phyloP scores from a whole-genome alignment of 2,797 vertebrate genomes.

The Sebastes glaucus region DNA sequence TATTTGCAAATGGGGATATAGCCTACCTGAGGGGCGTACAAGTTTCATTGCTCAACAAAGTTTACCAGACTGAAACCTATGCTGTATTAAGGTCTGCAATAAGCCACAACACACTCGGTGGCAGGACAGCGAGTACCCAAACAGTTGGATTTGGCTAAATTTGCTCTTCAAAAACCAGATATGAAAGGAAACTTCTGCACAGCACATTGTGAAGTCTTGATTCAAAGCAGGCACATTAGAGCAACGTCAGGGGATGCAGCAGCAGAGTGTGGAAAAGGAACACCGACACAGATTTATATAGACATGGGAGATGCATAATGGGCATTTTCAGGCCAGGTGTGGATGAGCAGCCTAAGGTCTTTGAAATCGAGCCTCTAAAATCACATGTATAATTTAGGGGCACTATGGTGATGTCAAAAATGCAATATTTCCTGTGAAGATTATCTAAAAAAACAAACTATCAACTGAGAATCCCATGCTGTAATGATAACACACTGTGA shows the following conservation, averaged over 20 bases:
- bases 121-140: not conserved
- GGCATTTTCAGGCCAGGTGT: constrained; percentile 59
- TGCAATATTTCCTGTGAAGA: not conserved
- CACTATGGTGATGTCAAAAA: not conserved
- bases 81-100: not conserved
- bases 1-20: constrained; percentile 15
- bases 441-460: not conserved
- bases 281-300: constrained; percentile 39
- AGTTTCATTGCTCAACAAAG: constrained; percentile 4
- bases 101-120: not conserved
- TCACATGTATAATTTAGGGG: not conserved
- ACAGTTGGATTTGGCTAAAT: not conserved
- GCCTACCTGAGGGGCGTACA: not conserved
- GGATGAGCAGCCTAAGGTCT: constrained; percentile 5
- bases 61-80: constrained; percentile 1
- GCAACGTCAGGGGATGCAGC: constrained; percentile 14
- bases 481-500: not conserved
- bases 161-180: not conserved
- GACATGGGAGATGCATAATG: constrained; percentile 35
- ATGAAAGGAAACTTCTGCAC: constrained; percentile 1
- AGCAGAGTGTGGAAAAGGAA: constrained; percentile 7
- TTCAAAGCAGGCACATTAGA: constrained; percentile 6
- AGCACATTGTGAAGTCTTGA: not conserved
- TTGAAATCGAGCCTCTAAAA: constrained; percentile 21
- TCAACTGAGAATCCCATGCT: not conserved